phyloP scores from a whole-genome alignment of 2,888 invertebrate species.

The Melanophora roralis region DNA sequence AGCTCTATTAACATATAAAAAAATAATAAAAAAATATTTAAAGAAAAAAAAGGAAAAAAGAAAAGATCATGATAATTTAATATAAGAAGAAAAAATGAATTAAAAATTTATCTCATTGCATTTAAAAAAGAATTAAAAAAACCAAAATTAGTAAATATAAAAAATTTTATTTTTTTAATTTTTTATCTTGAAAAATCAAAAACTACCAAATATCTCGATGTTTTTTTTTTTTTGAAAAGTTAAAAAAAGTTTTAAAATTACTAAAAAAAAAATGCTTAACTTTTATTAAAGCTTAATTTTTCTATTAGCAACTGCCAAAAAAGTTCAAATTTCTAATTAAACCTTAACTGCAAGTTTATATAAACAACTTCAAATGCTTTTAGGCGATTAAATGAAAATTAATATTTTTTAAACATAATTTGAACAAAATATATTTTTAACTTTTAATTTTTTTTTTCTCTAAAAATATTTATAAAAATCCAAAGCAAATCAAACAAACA shows the following conservation, averaged over 20 bases:
- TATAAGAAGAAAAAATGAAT: too few species aligned
- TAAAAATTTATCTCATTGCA: constrained; percentile 50
- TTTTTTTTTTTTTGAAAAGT: constrained; percentile 13
- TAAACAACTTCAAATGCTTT: background rate
- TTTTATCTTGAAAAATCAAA: too few species aligned
- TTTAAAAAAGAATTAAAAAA: constrained; percentile 36
- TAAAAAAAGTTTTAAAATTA: background rate
- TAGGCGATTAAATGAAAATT: background rate
- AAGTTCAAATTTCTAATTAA: constrained; percentile 37
- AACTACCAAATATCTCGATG: constrained; percentile 8
- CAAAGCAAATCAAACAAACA: constrained; percentile 55
- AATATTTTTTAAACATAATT: background rate
- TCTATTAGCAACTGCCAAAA: constrained; percentile 21
- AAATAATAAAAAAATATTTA: background rate
- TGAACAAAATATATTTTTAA: background rate
- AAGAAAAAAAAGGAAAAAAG: background rate
- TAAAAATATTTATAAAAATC: background rate
- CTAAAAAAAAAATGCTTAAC: constrained; percentile 6
- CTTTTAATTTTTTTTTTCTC: background rate
- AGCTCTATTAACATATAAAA: background rate
- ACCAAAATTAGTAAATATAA: background rate
- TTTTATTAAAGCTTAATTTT: background rate
- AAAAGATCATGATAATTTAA: too few species aligned
- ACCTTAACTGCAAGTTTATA: background rate
- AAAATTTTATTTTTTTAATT: too few species aligned